These are phyloP conservation scores for Gobius niger DNA, from an alignment of 2,113 vertebrate genomes.

Conservation along the genomic window DNA sequence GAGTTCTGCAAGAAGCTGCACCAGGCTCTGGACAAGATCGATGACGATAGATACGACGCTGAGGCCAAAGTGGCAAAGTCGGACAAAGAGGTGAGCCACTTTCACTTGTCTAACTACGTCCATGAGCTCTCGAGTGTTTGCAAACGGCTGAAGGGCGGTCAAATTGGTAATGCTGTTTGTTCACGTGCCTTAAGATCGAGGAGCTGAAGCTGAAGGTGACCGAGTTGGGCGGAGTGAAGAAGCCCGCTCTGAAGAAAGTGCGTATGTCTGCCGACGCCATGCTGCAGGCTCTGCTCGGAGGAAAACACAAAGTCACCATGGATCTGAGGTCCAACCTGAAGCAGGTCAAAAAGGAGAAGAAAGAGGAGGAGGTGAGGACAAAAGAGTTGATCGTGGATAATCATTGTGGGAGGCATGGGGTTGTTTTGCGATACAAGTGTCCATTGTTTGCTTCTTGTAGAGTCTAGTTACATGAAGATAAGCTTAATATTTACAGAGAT, in stretches of 20 bases:
- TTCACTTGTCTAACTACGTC: background rate
- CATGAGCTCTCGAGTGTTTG: background rate
- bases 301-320: constrained; percentile 81
- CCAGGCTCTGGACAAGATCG: constrained; percentile 81
- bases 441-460: too few relatives aligned
- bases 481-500: too few relatives aligned
- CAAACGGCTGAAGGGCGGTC: background rate
- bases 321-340: constrained; percentile 95
- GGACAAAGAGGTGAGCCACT: constrained; percentile 82
- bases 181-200: constrained; percentile 76
- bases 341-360: constrained; percentile 96
- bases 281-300: constrained; percentile 81
- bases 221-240: constrained; percentile 92
- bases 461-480: too few relatives aligned
- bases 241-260: constrained; percentile 87
- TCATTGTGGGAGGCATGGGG: too few relatives aligned
- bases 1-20: constrained; percentile 87
- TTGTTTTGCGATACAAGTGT: too few relatives aligned
- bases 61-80: constrained; percentile 85
- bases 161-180: background rate
- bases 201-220: constrained; percentile 90
- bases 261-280: constrained; percentile 84
- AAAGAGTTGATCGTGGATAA: too few relatives aligned
- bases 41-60: constrained; percentile 90
- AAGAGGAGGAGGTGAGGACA: constrained; percentile 86